phyloP scores from a whole-genome alignment of 2,113 vertebrate genomes.

The Syngnathus scovelli region DNA sequence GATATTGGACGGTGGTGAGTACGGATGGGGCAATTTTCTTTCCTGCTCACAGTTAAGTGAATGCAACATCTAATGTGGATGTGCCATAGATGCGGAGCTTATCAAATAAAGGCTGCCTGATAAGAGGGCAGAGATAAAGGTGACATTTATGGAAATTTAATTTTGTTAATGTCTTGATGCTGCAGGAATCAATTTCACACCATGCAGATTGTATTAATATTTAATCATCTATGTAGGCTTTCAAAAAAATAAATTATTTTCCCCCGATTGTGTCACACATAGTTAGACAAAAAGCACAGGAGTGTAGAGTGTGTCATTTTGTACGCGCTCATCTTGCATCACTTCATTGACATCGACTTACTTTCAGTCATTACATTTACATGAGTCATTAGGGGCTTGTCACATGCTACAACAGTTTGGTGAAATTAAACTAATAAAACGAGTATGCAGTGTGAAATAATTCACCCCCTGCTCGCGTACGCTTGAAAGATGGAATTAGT shows the following conservation, averaged over 20 bases:
- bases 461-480: slow-evolving; percentile 6
- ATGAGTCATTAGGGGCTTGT: slow-evolving; percentile 42
- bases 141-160: neutral
- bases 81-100: neutral
- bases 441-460: slow-evolving; percentile 18
- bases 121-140: slow-evolving; percentile 2
- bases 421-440: slow-evolving; percentile 26
- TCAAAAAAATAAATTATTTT: slow-evolving; percentile 25
- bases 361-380: slow-evolving; percentile 40
- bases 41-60: neutral
- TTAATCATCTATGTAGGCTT: slow-evolving; percentile 35
- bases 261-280: slow-evolving; percentile 9
- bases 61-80: slow-evolving; percentile 1
- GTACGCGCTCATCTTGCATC: neutral
- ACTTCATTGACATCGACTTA: slow-evolving; percentile 5
- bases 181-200: slow-evolving; percentile 40
- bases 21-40: neutral
- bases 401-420: slow-evolving; percentile 26
- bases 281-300: neutral
- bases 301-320: neutral
- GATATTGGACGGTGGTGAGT: neutral
- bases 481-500: slow-evolving; percentile 22
- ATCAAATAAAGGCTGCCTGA: neutral
- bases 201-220: slow-evolving; percentile 18
- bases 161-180: slow-evolving; percentile 10